These are phyloP conservation scores for Dasypogon diadema DNA, from an alignment of 2,888 invertebrate genomes.

Conservation along the genomic window DNA sequence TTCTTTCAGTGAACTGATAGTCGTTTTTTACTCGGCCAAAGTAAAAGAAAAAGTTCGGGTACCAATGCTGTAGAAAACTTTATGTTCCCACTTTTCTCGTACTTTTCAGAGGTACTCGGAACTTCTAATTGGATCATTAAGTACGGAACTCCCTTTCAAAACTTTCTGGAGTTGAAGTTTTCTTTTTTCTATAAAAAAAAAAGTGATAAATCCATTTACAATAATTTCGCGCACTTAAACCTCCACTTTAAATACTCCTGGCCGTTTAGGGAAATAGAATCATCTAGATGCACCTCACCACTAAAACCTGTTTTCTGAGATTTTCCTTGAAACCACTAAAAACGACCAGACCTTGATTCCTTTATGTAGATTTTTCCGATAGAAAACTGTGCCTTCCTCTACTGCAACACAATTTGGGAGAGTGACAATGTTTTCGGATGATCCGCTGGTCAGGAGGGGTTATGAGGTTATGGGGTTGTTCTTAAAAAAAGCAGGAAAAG, in stretches of 20 bases:
- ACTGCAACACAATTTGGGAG: not conserved
- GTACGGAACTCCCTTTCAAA: not conserved
- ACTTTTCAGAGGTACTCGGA: not conserved
- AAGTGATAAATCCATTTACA: not conserved
- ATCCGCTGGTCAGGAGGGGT: no score
- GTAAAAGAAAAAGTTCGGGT: constrained; percentile 1
- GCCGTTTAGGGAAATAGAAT: no score
- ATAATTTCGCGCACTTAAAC: no score
- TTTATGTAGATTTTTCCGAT: not conserved
- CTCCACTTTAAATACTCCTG: no score
- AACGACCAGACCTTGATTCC: no score
- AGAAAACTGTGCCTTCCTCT: not conserved
- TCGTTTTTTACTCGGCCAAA: not conserved
- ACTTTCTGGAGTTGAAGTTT: not conserved
- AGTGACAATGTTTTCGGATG: not conserved
- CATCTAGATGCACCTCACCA: no score
- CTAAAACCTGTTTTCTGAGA: no score
- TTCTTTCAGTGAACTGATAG: not conserved
- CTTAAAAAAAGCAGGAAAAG: not conserved
- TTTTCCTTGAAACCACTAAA: no score
- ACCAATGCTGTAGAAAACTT: constrained; percentile 2
- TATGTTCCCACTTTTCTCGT: no score
- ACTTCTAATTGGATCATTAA: constrained; percentile 1
- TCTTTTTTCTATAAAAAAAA: not conserved
- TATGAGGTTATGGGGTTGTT: no score